These are phyloP conservation scores for Lateolabrax maculatus DNA, from an alignment of 2,797 vertebrate species.

Conservation along the genomic window DNA sequence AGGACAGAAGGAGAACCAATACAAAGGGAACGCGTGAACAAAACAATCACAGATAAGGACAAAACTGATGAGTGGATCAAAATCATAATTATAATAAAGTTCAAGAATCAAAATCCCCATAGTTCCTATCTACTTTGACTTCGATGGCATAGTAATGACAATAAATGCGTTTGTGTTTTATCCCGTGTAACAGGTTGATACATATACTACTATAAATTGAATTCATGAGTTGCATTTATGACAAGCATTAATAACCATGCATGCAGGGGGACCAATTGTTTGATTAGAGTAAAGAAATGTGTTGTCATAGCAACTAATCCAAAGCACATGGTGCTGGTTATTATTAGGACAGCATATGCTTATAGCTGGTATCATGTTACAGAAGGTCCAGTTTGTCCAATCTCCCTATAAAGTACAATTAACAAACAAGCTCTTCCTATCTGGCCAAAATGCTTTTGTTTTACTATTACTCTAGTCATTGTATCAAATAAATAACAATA, in stretches of 20 bases:
- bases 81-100: background rate
- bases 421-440: background rate
- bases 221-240: background rate
- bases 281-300: constrained; percentile 58
- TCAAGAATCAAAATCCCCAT: background rate
- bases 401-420: constrained; percentile 27
- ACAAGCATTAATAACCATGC: constrained; percentile 3
- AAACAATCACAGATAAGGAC: background rate
- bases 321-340: constrained; percentile 80
- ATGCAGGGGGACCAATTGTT: constrained; percentile 38
- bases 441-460: background rate
- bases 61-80: background rate
- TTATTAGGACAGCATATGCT: constrained; percentile 85
- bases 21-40: background rate
- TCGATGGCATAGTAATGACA: background rate
- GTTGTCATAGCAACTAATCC: constrained; percentile 77
- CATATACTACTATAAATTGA: background rate
- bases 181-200: background rate
- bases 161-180: background rate
- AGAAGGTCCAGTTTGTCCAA: constrained; percentile 49
- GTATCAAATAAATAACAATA: background rate
- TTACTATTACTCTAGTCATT: background rate
- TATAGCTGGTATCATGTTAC: constrained; percentile 82
- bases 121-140: background rate
- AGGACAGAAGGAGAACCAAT: background rate